Percentiles rank a stretch among this genome's conserved stretches.
phyloP scores from a whole-genome alignment of 2,888 invertebrate species.

The Melangyna quadrimaculata region DNA sequence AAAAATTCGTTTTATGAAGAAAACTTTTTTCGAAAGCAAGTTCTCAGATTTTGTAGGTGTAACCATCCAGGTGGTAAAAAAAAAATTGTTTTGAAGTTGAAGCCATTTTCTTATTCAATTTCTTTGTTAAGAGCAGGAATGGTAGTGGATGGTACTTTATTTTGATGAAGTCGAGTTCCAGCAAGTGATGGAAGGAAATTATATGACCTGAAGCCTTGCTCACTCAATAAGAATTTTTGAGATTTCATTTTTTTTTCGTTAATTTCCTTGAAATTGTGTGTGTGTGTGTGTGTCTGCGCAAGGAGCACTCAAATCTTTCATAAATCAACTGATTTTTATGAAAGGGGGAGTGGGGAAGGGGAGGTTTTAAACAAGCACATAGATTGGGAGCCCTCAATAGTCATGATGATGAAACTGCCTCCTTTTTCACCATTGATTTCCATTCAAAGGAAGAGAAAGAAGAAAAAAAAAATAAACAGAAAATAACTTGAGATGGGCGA shows the following conservation, averaged over 20 bases:
- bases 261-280: neutral
- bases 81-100: conserved; percentile 12
- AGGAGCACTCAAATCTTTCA: conserved; percentile 40
- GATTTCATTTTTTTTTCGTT: conserved; percentile 2
- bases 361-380: neutral
- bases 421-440: conserved; percentile 36
- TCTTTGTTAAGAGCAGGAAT: neutral
- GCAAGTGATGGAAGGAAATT: neutral
- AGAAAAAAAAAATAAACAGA: neutral
- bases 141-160: neutral
- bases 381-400: conserved; percentile 24
- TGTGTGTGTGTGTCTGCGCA: neutral
- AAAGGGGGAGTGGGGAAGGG: neutral
- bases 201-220: conserved; percentile 14
- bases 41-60: neutral
- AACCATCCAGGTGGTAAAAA: neutral
- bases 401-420: conserved; percentile 21
- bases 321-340: conserved; percentile 49
- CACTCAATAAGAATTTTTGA: conserved; percentile 2
- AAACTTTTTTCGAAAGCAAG: neutral
- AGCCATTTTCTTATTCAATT: neutral
- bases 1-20: conserved; percentile 24
- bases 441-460: neutral
- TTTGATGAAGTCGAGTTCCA: neutral
- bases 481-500: neutral